These are phyloP conservation scores for Cryptomyrus ogoouensis DNA, from an alignment of 2,113 vertebrate species.

Conservation along the genomic window DNA sequence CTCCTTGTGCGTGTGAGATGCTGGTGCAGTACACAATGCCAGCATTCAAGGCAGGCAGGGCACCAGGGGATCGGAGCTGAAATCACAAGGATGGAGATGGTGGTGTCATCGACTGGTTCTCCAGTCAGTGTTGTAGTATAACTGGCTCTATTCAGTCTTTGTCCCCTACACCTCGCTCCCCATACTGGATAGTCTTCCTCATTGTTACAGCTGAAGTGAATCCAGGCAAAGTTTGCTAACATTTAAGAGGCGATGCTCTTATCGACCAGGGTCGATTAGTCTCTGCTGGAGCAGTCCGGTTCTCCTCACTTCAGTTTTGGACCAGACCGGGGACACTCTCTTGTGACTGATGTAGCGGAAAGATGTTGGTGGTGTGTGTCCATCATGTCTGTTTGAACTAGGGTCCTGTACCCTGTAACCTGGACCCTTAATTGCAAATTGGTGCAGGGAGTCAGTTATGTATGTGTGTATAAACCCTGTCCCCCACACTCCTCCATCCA, in stretches of 20 bases:
- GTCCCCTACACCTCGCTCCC: not conserved
- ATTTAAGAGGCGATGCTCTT: not conserved
- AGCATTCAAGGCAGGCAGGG: slow-evolving; percentile 4
- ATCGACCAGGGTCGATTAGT: not conserved
- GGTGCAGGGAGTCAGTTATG: not conserved
- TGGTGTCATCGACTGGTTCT: not conserved
- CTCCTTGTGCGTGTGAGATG: not conserved
- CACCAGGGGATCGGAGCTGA: not conserved
- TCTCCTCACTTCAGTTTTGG: not conserved
- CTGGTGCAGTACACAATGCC: not conserved
- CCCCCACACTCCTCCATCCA: not conserved
- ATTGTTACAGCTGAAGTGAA: not conserved
- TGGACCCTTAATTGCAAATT: not conserved
- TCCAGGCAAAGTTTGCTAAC: not conserved
- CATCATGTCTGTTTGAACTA: not conserved
- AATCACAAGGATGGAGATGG: slow-evolving; percentile 5
- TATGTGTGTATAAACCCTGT: not conserved
- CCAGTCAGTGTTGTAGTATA: not conserved
- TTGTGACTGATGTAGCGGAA: not conserved
- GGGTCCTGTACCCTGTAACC: not conserved
- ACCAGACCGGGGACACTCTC: not conserved
- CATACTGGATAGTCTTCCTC: not conserved
- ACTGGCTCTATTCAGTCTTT: not conserved
- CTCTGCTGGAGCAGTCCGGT: not conserved
- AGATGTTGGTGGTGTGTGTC: not conserved